These are phyloP conservation scores for Neotoxoptera formosana DNA, from an alignment of 1,140 invertebrate species.

Conservation along the genomic window DNA sequence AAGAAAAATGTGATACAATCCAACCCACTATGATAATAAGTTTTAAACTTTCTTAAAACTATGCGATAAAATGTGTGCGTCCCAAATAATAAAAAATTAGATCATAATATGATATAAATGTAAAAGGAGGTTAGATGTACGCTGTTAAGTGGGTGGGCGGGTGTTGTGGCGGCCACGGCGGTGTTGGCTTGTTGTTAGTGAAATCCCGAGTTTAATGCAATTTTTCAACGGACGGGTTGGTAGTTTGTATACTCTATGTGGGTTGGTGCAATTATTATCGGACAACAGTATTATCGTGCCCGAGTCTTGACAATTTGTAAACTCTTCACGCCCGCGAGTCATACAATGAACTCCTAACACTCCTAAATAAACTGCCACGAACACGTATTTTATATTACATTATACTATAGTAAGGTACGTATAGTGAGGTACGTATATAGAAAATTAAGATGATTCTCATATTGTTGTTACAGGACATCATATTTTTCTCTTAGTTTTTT, in stretches of 20 bases:
- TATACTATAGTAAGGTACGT: too few species aligned
- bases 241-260: neutral
- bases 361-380: neutral
- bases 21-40: too few species aligned
- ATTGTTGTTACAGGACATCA: neutral
- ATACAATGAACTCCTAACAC: neutral
- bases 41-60: too few species aligned
- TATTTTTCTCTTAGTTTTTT: neutral
- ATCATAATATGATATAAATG: too few species aligned
- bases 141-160: too few species aligned
- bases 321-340: neutral
- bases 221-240: too few species aligned
- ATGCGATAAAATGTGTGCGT: too few species aligned
- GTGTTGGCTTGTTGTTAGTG: neutral
- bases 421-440: too few species aligned
- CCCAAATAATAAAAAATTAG: too few species aligned
- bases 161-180: too few species aligned
- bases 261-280: neutral
- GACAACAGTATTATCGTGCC: neutral
- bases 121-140: too few species aligned
- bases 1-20: too few species aligned
- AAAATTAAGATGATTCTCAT: neutral
- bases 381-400: neutral
- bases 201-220: neutral
- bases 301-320: neutral